Evolutionary conservation across 1,140 invertebrate species (phyloP), one percentile per base, ranked within the genome.

Genomic region (Sycophila sp.): DNA sequence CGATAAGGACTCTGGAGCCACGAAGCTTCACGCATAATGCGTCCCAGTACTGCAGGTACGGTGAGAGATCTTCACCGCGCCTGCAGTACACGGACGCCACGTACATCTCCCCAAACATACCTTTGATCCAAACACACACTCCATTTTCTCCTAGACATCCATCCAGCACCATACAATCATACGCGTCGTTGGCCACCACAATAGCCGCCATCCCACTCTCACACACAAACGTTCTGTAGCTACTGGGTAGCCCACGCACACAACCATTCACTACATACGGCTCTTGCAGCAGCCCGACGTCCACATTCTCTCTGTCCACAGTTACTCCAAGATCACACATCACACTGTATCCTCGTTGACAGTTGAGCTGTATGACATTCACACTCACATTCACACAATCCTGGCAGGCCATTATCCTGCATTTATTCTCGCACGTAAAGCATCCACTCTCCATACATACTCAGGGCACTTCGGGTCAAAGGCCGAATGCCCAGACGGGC

Each of bases 351-450:
- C 7, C 49, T 8, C 49, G 6, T 22, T 53, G 45, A 40, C 64
- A 66, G 36, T 66, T 66, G 3, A 55, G 24, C 64, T 66, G 49
- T n/a, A n/a, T n/a, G n/a, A n/a, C n/a, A 13, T 56, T 22, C 26
- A 65, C 22, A 6, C n/a, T 6, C 11, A 40, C 13, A 4, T 6
- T 62, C 36, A 38, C 15, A 38, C 36, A 38, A n/a, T n/a, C n/a
- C n/a, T n/a, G n/a, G n/a, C n/a, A n/a, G n/a, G n/a, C n/a, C n/a
- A n/a, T n/a, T n/a, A n/a, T n/a, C n/a, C n/a, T n/a, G n/a, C n/a
- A n/a, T n/a, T n/a, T n/a, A n/a, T n/a, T n/a, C n/a, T 36, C 34
- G 34, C 34, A n/a, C n/a, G n/a, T n/a, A n/a, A n/a, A n/a, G n/a
- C n/a, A n/a, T n/a, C n/a, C n/a, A n/a, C n/a, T n/a, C n/a, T n/a